Percentiles rank a stretch among this genome's conserved stretches.
Conservation (phyloP, 2,113 vertebrate species). For the Sinocyclocheilus anophthalmus region DNA sequence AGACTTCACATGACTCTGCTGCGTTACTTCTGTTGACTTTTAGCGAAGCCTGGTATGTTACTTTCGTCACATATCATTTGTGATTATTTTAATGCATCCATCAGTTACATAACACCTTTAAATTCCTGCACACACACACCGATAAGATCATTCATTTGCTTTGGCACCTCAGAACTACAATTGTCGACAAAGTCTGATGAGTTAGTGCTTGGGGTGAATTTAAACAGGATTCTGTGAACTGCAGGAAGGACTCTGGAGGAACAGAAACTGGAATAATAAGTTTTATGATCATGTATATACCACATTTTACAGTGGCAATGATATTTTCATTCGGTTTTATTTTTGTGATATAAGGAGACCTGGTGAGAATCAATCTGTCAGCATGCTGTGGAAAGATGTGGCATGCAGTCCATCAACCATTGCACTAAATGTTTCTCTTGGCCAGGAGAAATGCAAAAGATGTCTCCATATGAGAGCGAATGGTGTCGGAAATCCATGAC, state of each 20-base stretch:
- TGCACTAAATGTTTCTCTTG: conserved; percentile 44
- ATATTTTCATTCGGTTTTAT: conserved; percentile 3
- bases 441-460: background rate
- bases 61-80: conserved; percentile 35
- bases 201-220: conserved; percentile 47
- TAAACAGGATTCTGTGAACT: conserved; percentile 46
- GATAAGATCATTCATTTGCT: conserved; percentile 49
- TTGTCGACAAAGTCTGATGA: conserved; percentile 33
- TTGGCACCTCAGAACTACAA: conserved; percentile 28
- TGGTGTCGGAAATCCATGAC: conserved; percentile 28
- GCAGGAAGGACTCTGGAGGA: conserved; percentile 26
- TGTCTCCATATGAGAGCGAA: conserved; percentile 3
- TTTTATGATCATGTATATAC: conserved; percentile 46
- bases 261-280: conserved; percentile 25
- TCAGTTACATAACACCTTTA: conserved; percentile 34
- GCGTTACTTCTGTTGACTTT: background rate
- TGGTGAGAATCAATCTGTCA: conserved; percentile 33
- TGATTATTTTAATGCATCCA: conserved; percentile 40
- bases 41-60: conserved; percentile 9
- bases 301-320: conserved; percentile 36
- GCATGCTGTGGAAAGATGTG: background rate
- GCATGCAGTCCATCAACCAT: background rate
- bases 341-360: conserved; percentile 14
- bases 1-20: background rate
- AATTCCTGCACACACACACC: conserved; percentile 16